Evolutionary conservation across 1,140 invertebrate genomes (phyloP).

Genomic region (Drosophila littoralis): DNA sequence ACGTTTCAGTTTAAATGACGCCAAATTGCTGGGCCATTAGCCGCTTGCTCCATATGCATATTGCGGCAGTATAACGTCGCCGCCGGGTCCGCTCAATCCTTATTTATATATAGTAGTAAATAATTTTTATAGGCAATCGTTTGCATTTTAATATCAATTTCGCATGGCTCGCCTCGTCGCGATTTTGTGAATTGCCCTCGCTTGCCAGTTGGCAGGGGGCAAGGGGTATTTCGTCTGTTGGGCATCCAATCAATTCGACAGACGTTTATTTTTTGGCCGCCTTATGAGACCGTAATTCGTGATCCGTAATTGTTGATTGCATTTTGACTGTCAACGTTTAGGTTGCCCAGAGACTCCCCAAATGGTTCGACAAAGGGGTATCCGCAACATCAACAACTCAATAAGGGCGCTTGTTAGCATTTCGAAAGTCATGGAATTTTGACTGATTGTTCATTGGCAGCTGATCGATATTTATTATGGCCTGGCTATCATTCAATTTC

Average conservation of each 20-base stretch:
- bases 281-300: constrained; percentile 78
- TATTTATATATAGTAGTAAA: constrained; percentile 59
- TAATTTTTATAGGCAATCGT: constrained; percentile 73
- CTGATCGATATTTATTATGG: constrained; percentile 60
- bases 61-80: constrained; percentile 30
- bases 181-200: background rate
- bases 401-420: constrained; percentile 71
- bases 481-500: background rate
- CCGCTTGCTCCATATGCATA: constrained; percentile 58
- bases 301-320: constrained; percentile 79
- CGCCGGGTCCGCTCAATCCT: constrained; percentile 22
- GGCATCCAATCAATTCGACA: constrained; percentile 68
- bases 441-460: constrained; percentile 46
- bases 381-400: constrained; percentile 64
- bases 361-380: constrained; percentile 3
- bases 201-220: background rate
- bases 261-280: constrained; percentile 79
- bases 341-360: background rate
- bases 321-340: constrained; percentile 63
- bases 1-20: constrained; percentile 73
- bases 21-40: constrained; percentile 77
- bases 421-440: constrained; percentile 34
- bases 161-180: constrained; percentile 9
- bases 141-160: constrained; percentile 82
- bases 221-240: background rate